Percentiles rank a stretch among this genome's conserved stretches.
Conservation (phyloP, 2,797 vertebrate species). For the Crax fasciolata region DNA sequence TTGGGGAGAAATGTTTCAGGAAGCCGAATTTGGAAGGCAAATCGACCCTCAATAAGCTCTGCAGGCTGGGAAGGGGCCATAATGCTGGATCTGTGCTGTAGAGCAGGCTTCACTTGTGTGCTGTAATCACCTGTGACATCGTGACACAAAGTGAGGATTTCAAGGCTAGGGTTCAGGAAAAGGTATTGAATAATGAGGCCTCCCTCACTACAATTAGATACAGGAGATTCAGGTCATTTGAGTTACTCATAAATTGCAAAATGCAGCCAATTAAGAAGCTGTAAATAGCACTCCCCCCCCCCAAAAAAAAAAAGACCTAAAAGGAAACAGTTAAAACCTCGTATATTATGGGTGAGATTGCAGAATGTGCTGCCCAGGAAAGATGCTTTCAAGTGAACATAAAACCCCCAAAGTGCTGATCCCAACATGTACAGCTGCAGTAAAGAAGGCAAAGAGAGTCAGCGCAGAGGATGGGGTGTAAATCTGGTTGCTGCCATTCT, state of each 20-base stretch:
- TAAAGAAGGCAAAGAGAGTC: not conserved
- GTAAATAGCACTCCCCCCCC: not conserved
- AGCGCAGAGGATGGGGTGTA: not conserved
- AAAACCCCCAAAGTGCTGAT: constrained; percentile 46
- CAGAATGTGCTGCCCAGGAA: not conserved
- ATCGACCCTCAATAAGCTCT: not conserved
- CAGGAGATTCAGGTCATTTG: constrained; percentile 25
- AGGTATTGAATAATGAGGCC: constrained; percentile 8
- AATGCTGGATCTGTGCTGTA: not conserved
- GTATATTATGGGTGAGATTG: constrained; percentile 5
- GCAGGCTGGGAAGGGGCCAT: not conserved
- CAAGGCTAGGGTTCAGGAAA: not conserved
- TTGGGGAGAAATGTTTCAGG: not conserved
- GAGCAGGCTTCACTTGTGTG: not conserved
- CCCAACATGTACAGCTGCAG: constrained; percentile 9
- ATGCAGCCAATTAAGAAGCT: constrained; percentile 20
- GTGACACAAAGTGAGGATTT: not conserved
- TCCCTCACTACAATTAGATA: constrained; percentile 11
- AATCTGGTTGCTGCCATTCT: constrained; percentile 39
- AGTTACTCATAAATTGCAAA: constrained; percentile 40
- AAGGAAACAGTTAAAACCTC: not conserved
- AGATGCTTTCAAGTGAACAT: constrained; percentile 55
- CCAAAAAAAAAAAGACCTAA: not conserved
- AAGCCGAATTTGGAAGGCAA: not conserved
- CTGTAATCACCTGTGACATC: not conserved